Evolutionary conservation across 2,113 vertebrate species (phyloP).

Genomic region (Helogale parvula): DNA sequence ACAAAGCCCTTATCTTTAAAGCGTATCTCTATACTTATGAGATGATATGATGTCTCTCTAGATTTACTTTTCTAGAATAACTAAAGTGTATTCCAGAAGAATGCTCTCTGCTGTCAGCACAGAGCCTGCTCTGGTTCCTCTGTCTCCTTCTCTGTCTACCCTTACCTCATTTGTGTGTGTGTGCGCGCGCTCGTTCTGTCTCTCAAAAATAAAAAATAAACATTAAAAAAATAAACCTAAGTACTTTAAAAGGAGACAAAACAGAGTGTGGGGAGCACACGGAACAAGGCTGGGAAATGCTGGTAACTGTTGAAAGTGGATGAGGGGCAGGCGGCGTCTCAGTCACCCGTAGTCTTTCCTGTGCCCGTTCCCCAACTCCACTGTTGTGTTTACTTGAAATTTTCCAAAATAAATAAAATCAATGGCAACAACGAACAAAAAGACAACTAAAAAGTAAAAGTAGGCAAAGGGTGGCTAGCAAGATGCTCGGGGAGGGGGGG

Average conservation of each 20-base stretch:
- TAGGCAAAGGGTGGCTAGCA: neutral
- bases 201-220: too few relatives aligned
- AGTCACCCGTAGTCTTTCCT: neutral
- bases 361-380: neutral
- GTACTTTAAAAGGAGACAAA: neutral
- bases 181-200: too few relatives aligned
- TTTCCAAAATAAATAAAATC: neutral
- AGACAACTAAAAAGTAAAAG: neutral
- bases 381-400: neutral
- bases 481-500: neutral
- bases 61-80: neutral
- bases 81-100: neutral
- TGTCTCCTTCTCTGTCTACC: too few relatives aligned
- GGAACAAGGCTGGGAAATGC: neutral
- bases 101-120: too few relatives aligned
- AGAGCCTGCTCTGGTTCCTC: too few relatives aligned
- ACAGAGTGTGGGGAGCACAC: too few relatives aligned
- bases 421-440: neutral
- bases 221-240: neutral
- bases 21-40: neutral
- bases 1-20: neutral
- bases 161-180: too few relatives aligned
- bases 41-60: neutral
- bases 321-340: neutral
- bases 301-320: neutral